Conservation (phyloP, 2,797 vertebrate genomes). For the Hoplostethus atlanticus region DNA sequence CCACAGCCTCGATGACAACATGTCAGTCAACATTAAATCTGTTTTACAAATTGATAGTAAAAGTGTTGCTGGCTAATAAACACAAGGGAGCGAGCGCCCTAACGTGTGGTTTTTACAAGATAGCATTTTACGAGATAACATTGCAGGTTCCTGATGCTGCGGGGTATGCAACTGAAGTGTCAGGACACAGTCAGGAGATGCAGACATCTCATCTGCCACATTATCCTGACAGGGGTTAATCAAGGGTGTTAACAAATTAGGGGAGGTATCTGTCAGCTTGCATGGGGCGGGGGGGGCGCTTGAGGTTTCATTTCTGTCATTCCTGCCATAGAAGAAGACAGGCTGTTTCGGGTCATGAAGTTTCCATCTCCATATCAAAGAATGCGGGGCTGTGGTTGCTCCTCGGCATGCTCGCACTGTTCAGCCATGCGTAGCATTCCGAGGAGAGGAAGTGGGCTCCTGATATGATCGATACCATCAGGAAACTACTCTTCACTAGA, state of each 20-base stretch:
- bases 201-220: conserved; percentile 57
- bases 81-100: conserved; percentile 44
- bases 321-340: conserved; percentile 1
- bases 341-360: conserved; percentile 50
- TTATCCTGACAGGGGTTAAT: conserved; percentile 66
- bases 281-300: not conserved
- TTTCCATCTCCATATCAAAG: conserved; percentile 49
- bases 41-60: not conserved
- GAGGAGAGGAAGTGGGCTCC: conserved; percentile 15
- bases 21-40: too few relatives aligned
- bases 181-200: conserved; percentile 48
- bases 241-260: conserved; percentile 66
- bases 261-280: conserved; percentile 48
- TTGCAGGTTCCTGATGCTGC: conserved; percentile 59
- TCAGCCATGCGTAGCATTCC: conserved; percentile 21
- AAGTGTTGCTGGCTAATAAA: conserved; percentile 17
- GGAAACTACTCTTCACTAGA: conserved; percentile 1
- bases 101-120: conserved; percentile 62
- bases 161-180: conserved; percentile 50
- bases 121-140: conserved; percentile 56
- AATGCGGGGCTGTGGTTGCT: conserved; percentile 54
- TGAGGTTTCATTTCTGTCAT: conserved; percentile 6
- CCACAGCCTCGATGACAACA: conserved; percentile 9
- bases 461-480: conserved; percentile 15
- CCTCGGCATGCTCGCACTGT: conserved; percentile 17